Evolutionary conservation across 1,140 invertebrate species (phyloP).

Genomic region (Drosophila erecta): DNA sequence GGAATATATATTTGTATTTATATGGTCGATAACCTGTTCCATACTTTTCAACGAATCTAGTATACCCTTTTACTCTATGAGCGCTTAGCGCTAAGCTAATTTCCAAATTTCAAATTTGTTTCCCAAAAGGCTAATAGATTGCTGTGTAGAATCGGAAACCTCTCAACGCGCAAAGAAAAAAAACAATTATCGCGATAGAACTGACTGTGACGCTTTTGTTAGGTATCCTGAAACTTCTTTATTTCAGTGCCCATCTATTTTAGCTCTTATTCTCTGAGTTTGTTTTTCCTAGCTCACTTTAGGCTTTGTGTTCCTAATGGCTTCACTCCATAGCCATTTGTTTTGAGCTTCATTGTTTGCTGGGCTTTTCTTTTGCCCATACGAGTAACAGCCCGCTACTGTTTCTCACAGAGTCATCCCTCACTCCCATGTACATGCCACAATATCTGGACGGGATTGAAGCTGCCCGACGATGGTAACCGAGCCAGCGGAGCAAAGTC

Average conservation of each 20-base stretch:
- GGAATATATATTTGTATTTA: no score
- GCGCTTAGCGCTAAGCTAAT: no score
- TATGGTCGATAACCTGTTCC: no score
- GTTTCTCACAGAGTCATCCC: not conserved
- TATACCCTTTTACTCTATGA: no score
- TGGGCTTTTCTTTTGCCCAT: conserved; percentile 30
- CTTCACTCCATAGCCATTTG: conserved; percentile 71
- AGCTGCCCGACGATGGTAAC: conserved; percentile 58
- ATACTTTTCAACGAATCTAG: no score
- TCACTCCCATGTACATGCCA: not conserved
- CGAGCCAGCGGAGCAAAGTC: conserved; percentile 17
- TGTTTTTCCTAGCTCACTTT: conserved; percentile 20
- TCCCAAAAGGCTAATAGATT: no score
- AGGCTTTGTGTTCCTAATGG: conserved; percentile 68
- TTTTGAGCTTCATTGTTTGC: conserved; percentile 62
- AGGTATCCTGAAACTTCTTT: conserved; percentile 49
- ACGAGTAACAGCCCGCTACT: conserved; percentile 23
- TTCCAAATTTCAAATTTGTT: no score
- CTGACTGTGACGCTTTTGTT: conserved; percentile 61
- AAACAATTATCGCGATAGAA: conserved; percentile 20
- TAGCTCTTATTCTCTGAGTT: conserved; percentile 32
- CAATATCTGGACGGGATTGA: conserved; percentile 43
- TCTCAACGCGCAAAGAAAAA: not conserved
- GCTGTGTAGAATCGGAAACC: no score
- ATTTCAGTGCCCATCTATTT: conserved; percentile 60